phyloP scores from a whole-genome alignment of 2,888 invertebrate genomes.

The Eupithecia insigniata region DNA sequence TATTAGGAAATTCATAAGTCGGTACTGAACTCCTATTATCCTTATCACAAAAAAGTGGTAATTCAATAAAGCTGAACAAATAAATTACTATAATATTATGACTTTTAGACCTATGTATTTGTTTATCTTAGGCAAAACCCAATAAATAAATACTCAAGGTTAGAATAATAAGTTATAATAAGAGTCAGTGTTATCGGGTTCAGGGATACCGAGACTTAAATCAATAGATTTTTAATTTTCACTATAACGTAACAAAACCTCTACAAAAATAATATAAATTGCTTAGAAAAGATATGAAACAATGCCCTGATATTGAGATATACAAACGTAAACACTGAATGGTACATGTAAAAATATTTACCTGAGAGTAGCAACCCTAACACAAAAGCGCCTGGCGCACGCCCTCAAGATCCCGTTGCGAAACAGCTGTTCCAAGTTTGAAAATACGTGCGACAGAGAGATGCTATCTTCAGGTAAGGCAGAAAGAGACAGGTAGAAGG shows the following conservation, averaged over 20 bases:
- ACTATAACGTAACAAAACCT: neutral
- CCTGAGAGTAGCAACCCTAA: slow-evolving; percentile 48
- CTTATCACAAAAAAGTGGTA: neutral
- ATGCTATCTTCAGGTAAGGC: slow-evolving; percentile 26
- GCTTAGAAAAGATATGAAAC: neutral
- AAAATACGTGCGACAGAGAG: slow-evolving; percentile 57
- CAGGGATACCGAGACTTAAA: neutral
- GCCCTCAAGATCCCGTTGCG: slow-evolving; percentile 67
- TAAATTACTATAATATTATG: neutral
- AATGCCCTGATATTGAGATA: neutral
- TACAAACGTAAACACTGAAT: no score
- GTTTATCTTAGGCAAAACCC: neutral
- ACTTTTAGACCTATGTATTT: neutral
- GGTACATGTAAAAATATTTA: neutral
- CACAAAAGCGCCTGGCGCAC: slow-evolving; percentile 57
- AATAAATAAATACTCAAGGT: neutral
- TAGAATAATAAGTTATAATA: neutral
- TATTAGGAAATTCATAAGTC: neutral
- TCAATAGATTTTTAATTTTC: neutral
- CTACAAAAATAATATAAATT: neutral
- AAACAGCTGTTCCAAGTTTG: slow-evolving; percentile 71
- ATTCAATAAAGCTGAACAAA: neutral
- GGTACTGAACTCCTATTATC: neutral
- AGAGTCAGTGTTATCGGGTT: neutral
- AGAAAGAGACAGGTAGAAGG: slow-evolving; percentile 44